Evolutionary conservation across 2,888 invertebrate species (phyloP), one percentile per base, ranked within the genome.

Genomic region (Drosophila tanythrix): DNA sequence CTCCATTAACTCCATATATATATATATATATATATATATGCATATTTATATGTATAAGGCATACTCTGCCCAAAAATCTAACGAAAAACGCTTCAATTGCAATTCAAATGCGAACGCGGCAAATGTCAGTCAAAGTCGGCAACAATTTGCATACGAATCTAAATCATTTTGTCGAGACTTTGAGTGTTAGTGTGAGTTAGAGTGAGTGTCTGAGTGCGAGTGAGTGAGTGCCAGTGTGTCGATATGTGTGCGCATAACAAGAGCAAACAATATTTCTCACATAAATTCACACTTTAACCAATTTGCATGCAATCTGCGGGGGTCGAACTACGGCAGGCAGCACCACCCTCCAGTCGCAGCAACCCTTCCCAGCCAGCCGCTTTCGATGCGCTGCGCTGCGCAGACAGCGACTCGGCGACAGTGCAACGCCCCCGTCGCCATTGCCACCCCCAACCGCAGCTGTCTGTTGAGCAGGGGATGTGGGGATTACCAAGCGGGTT

Each of bases 221-320:
- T 46, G 15, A 8, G 25, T 25, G 52, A 38, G 57, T 50, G 61
- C n/a, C 35, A 38, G 57, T 50, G 63, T 27, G 66, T 63, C 52
- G 46, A 69, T 67, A 62, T 68, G 74, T 75, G 72, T 81, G 89
- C 80, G 82, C 83, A 86, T 78, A 91, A 90, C 90, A 92, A 91
- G 89, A 92, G 79, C 87, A 92, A 91, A 92, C 85, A 89, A 87
- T 89, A 92, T 92, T 92, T 92, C 92, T 91, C 93, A 92, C 92
- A 93, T 92, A 93, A 92, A 92, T 93, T 92, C 92, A 93, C 92
- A 93, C 93, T 93, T 90, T 83, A 84, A 83, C 83, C 86, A 84
- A 92, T 91, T 91, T 91, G 90, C 92, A 91, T 91, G 87, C 90
- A 82, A 91, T 91, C 84, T 88, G 90, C 83, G 85, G 87, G 85